These are phyloP conservation scores for Acinonyx jubatus DNA, from an alignment of 2,113 vertebrate species.

Conservation along the genomic window DNA sequence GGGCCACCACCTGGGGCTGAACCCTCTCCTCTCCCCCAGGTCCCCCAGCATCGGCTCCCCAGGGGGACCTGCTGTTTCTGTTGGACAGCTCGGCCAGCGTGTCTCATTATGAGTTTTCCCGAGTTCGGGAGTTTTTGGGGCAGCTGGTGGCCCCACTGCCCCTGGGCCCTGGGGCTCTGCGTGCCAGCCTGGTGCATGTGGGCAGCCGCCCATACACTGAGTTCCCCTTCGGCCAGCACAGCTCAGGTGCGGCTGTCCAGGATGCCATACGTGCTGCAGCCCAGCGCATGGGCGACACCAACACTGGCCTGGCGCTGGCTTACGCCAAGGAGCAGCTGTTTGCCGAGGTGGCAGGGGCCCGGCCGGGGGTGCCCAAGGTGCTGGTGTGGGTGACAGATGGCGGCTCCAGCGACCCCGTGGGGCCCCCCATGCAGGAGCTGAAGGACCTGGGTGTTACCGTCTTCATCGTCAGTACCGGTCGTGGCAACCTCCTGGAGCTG, in stretches of 20 bases:
- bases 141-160: slow-evolving; percentile 91
- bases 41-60: slow-evolving; percentile 67
- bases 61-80: slow-evolving; percentile 94
- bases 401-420: slow-evolving; percentile 91
- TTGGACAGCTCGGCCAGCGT: slow-evolving; percentile 97
- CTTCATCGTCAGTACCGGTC: slow-evolving; percentile 94
- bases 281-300: slow-evolving; percentile 95
- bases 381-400: slow-evolving; percentile 97
- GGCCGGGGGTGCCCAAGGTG: slow-evolving; percentile 90
- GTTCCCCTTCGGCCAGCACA: slow-evolving; percentile 89
- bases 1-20: not conserved
- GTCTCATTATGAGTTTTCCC: slow-evolving; percentile 93
- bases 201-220: slow-evolving; percentile 91
- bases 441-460: slow-evolving; percentile 90
- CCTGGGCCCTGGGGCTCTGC: slow-evolving; percentile 89
- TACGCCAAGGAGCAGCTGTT: slow-evolving; percentile 87
- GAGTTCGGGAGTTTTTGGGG: slow-evolving; percentile 92
- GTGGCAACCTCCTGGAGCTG: slow-evolving; percentile 90
- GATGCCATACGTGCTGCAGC: slow-evolving; percentile 83
- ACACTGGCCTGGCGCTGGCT: slow-evolving; percentile 91
- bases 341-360: slow-evolving; percentile 81
- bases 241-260: slow-evolving; percentile 78
- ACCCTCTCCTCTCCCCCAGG: slow-evolving; percentile 66
- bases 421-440: slow-evolving; percentile 89
- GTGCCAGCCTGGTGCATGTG: slow-evolving; percentile 93